Evolutionary conservation across 2,888 invertebrate genomes (phyloP).

Genomic region (Drosophila prolongata): DNA sequence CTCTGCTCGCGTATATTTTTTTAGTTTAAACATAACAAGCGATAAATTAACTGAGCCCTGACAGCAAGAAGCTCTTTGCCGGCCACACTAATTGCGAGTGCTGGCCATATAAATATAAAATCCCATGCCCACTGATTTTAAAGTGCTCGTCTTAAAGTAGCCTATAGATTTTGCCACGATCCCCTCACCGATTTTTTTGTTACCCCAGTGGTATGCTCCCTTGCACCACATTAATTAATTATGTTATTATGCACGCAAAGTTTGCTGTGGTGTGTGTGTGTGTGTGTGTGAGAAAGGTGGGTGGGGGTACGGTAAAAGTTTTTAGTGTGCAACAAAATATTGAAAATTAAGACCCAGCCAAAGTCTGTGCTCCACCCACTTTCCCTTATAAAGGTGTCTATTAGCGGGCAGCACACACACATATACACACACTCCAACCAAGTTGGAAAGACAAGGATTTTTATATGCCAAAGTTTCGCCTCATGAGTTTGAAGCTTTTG

Average conservation of each 20-base stretch:
- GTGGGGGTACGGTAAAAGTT: conserved; percentile 41
- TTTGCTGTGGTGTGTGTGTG: conserved; percentile 18
- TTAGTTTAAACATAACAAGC: conserved; percentile 74
- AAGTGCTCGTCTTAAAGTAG: conserved; percentile 43
- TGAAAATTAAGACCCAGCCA: conserved; percentile 65
- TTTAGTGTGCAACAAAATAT: conserved; percentile 59
- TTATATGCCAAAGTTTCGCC: conserved; percentile 62
- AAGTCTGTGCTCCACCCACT: conserved; percentile 6
- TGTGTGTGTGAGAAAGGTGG: not conserved
- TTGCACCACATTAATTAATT: conserved; percentile 64
- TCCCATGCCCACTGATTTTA: conserved; percentile 45
- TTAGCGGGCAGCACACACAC: conserved; percentile 38
- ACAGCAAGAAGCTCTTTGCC: conserved; percentile 59
- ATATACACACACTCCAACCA: conserved; percentile 15
- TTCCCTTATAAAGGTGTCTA: conserved; percentile 43
- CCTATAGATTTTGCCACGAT: conserved; percentile 12
- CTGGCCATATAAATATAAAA: conserved; percentile 60
- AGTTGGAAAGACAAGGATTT: conserved; percentile 42
- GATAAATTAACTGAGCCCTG: conserved; percentile 67
- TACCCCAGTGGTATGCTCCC: conserved; percentile 13
- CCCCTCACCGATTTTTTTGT: conserved; percentile 1
- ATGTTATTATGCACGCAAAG: conserved; percentile 65
- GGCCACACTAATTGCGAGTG: conserved; percentile 70
- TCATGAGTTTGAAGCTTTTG: conserved; percentile 46
- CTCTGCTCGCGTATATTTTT: conserved; percentile 39